Percentiles rank a stretch among this genome's conserved stretches.
Conservation (phyloP, 1,140 invertebrate species). For the Trissolcus basalis region DNA sequence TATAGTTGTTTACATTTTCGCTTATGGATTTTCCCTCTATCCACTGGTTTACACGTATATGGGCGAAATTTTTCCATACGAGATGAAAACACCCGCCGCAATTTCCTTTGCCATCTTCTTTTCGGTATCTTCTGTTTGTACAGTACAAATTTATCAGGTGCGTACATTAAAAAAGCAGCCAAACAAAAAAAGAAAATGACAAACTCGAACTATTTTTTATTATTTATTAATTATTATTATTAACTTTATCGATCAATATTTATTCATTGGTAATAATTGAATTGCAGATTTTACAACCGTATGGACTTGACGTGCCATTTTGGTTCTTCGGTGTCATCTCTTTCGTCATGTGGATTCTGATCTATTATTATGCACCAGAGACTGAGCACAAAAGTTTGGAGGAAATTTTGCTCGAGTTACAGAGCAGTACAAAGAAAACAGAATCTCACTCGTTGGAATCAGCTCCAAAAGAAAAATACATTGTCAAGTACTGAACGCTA, state of each 20-base stretch:
- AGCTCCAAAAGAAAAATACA: slow-evolving; percentile 6
- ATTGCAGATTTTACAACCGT: slow-evolving; percentile 65
- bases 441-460: background rate
- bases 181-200: too few species aligned
- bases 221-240: too few species aligned
- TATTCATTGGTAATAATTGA: background rate
- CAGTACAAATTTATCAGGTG: slow-evolving; percentile 75
- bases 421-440: slow-evolving; percentile 17
- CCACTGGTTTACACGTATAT: slow-evolving; percentile 72
- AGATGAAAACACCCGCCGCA: slow-evolving; percentile 73
- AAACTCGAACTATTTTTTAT: too few species aligned
- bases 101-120: slow-evolving; percentile 71
- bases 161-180: too few species aligned
- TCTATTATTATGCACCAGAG: slow-evolving; percentile 80
- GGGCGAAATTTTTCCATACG: slow-evolving; percentile 74
- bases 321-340: slow-evolving; percentile 78
- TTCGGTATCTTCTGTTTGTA: slow-evolving; percentile 65
- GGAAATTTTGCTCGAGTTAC: slow-evolving; percentile 76
- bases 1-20: slow-evolving; percentile 68
- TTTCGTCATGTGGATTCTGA: slow-evolving; percentile 76
- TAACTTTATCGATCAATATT: too few species aligned
- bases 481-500: slow-evolving; percentile 1
- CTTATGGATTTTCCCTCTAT: slow-evolving; percentile 71
- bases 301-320: slow-evolving; percentile 78
- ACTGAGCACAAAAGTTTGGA: slow-evolving; percentile 80